A percentile compares a stretch with the other conserved stretches of the same genome.
Conservation (phyloP, 2,888 invertebrate genomes). For the Agrochola lota region DNA sequence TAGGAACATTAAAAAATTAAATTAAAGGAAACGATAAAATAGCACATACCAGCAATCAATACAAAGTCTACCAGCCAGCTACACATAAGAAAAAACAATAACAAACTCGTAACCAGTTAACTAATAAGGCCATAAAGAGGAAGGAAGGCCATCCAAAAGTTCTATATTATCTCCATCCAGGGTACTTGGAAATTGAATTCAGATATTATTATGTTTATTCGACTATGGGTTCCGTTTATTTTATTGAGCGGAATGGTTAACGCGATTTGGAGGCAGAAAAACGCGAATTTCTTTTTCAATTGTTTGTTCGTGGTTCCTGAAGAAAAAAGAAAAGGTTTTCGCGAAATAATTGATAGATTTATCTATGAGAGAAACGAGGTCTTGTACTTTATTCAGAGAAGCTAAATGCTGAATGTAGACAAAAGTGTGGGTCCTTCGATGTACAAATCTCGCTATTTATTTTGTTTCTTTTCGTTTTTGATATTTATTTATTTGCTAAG, state of each 20-base stretch:
- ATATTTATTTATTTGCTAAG: not conserved
- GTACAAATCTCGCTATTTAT: not conserved
- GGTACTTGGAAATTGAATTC: slow-evolving; percentile 75
- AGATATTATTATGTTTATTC: slow-evolving; percentile 77
- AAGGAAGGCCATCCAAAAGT: slow-evolving; percentile 61
- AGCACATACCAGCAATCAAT: not conserved
- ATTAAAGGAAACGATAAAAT: not conserved
- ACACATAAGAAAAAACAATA: slow-evolving; percentile 27
- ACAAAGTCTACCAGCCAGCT: not conserved
- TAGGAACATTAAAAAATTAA: not conserved
- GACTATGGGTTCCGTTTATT: slow-evolving; percentile 72
- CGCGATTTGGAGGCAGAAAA: slow-evolving; percentile 59
- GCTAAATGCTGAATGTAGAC: slow-evolving; percentile 19
- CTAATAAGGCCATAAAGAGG: slow-evolving; percentile 51
- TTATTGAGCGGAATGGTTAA: slow-evolving; percentile 70
- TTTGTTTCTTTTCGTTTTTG: not conserved
- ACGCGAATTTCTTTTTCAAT: slow-evolving; percentile 55
- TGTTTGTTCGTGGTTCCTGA: slow-evolving; percentile 46
- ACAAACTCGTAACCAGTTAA: slow-evolving; percentile 43
- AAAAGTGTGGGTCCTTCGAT: not conserved
- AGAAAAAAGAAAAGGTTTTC: slow-evolving; percentile 46
- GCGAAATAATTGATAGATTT: slow-evolving; percentile 55
- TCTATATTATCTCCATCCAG: slow-evolving; percentile 69
- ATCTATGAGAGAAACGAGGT: slow-evolving; percentile 48
- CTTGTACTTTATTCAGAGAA: slow-evolving; percentile 38